These are phyloP conservation scores for Catocala fraxini DNA, from an alignment of 2,888 invertebrate genomes.

Conservation along the genomic window DNA sequence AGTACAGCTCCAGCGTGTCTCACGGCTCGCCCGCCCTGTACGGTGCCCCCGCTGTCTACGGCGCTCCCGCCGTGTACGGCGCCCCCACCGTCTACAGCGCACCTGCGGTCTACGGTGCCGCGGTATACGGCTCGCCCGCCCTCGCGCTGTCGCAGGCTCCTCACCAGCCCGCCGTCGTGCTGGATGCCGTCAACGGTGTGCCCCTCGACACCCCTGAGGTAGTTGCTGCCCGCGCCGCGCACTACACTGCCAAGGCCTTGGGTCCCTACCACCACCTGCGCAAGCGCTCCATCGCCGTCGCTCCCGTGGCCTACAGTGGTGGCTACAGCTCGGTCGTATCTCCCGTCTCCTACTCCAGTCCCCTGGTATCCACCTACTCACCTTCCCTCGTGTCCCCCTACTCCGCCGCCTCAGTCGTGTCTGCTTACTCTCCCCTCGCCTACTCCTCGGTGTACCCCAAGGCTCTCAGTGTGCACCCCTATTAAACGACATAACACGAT, in stretches of 20 bases:
- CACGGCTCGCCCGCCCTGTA: conserved; percentile 63
- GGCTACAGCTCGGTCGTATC: conserved; percentile 72
- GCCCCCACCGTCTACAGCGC: conserved; percentile 65
- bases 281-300: conserved; percentile 71
- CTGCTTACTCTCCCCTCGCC: conserved; percentile 51
- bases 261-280: conserved; percentile 74
- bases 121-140: conserved; percentile 42
- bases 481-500: conserved; percentile 1
- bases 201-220: conserved; percentile 84
- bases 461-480: conserved; percentile 24
- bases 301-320: conserved; percentile 65
- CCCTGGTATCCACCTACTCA: conserved; percentile 55
- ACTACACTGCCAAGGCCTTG: conserved; percentile 80
- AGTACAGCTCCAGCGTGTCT: conserved; percentile 70
- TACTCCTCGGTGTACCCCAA: conserved; percentile 63
- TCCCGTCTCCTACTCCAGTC: conserved; percentile 52
- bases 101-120: conserved; percentile 52
- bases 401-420: conserved; percentile 55
- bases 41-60: conserved; percentile 65
- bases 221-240: conserved; percentile 80
- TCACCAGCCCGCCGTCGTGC: conserved; percentile 78
- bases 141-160: conserved; percentile 67
- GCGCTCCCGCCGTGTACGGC: conserved; percentile 57
- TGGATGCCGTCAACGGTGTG: conserved; percentile 79
- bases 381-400: conserved; percentile 47